phyloP scores from a whole-genome alignment of 2,113 vertebrate species.

The Pygoscelis antarcticus region DNA sequence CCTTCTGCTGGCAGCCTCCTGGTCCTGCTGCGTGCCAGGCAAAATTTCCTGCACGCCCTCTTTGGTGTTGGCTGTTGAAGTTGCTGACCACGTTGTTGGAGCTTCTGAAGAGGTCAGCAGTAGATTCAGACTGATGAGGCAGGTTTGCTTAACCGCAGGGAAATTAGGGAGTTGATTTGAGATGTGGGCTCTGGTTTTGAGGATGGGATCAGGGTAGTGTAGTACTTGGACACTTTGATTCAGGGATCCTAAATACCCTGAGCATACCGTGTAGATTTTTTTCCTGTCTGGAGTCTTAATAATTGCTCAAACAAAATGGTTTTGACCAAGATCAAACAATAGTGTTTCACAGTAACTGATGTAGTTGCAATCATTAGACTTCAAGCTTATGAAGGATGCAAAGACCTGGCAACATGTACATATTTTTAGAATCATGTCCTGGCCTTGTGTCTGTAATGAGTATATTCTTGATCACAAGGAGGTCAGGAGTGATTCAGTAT shows the following conservation, averaged over 20 bases:
- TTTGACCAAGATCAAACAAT: background rate
- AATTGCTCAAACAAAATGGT: background rate
- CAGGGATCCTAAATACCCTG: background rate
- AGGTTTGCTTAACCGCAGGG: background rate
- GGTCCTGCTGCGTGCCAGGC: background rate
- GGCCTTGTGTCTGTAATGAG: background rate
- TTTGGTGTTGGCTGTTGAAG: background rate
- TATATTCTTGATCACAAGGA: background rate
- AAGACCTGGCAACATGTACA: background rate
- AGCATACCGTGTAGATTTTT: background rate
- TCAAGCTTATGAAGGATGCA: background rate
- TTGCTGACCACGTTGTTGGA: background rate
- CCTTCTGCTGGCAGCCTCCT: background rate
- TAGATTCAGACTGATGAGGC: background rate
- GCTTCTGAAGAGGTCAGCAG: background rate
- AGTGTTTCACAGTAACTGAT: background rate
- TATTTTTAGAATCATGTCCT: background rate
- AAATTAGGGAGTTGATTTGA: background rate
- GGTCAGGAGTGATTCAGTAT: background rate
- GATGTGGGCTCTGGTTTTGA: background rate
- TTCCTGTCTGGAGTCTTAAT: background rate
- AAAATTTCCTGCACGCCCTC: background rate
- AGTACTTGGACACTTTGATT: background rate
- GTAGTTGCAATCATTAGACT: background rate
- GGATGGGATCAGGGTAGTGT: background rate